phyloP scores from a whole-genome alignment of 2,113 vertebrate genomes.

The Microtus pennsylvanicus region DNA sequence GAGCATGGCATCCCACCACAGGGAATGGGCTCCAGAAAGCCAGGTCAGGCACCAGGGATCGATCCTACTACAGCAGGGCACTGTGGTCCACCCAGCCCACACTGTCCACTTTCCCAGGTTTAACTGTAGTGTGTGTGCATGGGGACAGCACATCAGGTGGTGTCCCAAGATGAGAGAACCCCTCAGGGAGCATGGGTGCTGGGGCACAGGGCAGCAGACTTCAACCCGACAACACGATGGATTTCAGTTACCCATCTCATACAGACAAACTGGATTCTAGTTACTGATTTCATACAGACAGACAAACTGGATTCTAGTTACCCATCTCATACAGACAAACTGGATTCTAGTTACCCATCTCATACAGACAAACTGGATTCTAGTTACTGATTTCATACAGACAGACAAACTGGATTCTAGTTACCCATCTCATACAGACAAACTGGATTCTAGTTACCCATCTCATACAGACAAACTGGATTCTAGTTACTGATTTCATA shows the following conservation, averaged over 20 bases:
- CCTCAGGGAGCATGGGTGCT: background rate
- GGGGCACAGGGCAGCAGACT: rapidly evolving
- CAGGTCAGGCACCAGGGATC: too few species aligned
- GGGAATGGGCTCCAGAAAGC: too few species aligned
- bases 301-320: constrained; percentile 86
- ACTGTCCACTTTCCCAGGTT: background rate
- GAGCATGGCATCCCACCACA: too few species aligned
- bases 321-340: constrained; percentile 98
- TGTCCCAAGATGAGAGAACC: background rate
- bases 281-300: constrained; percentile 99
- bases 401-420: constrained; percentile 87
- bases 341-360: constrained; percentile 92
- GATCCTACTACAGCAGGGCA: background rate
- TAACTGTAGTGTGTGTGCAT: background rate
- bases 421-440: constrained; percentile 91
- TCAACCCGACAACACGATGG: too few species aligned
- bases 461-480: too few species aligned
- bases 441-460: too few species aligned
- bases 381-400: constrained; percentile 97
- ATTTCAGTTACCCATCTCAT: constrained; percentile 95
- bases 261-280: constrained; percentile 95
- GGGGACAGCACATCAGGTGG: background rate
- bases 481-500: too few species aligned
- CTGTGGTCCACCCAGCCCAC: background rate
- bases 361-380: constrained; percentile 84